Evolutionary conservation across 2,113 vertebrate genomes (phyloP), one percentile per base, ranked within the genome.

Genomic region (Mormoops blainvillei): DNA sequence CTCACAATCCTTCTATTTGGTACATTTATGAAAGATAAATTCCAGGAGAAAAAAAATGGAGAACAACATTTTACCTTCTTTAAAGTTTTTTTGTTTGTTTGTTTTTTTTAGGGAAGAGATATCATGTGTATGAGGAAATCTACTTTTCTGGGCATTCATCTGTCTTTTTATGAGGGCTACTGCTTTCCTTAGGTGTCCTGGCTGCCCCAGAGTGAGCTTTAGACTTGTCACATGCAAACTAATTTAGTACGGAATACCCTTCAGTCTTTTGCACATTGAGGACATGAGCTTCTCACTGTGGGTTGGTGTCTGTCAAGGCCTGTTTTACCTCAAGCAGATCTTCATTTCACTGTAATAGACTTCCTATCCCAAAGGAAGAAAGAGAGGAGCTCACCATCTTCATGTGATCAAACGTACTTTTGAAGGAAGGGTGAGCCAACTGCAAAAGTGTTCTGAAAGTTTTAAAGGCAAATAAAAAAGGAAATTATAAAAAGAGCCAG

Each of bases 281-380:
- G 12, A 41, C 22, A 4, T 13, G 0, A 19, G 12, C 33, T 2
- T 87, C 5, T 9, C 2, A 0, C 9, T 52, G 5, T 81, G 31
- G 6, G 5, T 38, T 89, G 31, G 58, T 18, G n/a, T 41, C 50
- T 10, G 0, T n/a, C 7, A 10, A 4, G 22, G 10, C 16, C 43
- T 87, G 12, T 1, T 8, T 68, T 24, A 26, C 1, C 33, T 52
- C 13, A 50, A 26, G 28, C 36, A 76, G 15, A 24, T 33, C 45
- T 86, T 38, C 18, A 16, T 68, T 93, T 90, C 20, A 22, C 31
- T 38, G 52, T 78, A 67, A 54, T 22, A 70, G 68, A 67, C 33
- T 80, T 43, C 24, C 4, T 52, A 10, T 20, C 15, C 50, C 45
- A 71, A 15, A 22, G 7, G 13, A 56, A 33, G 4, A 58, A 3